These are phyloP conservation scores for Chymomyza fuscimana DNA, from an alignment of 2,888 invertebrate species.

Conservation along the genomic window DNA sequence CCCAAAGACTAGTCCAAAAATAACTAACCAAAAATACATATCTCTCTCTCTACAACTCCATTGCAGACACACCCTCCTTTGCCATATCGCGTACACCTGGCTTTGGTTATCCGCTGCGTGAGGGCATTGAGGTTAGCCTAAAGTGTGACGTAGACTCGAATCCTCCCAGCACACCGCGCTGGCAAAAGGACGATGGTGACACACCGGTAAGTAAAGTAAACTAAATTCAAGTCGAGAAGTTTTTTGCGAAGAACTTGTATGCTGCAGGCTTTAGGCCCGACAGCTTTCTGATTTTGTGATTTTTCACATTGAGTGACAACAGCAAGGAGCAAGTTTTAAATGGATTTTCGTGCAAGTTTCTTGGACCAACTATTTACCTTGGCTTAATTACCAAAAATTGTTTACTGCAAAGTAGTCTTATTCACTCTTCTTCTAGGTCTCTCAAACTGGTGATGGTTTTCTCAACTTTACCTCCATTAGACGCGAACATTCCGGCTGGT, in stretches of 20 bases:
- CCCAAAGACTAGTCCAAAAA: constrained; percentile 25
- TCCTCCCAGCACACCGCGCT: constrained; percentile 91
- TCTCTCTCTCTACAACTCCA: background rate
- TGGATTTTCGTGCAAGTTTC: constrained; percentile 71
- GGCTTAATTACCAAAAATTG: constrained; percentile 70
- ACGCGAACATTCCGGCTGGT: constrained; percentile 93
- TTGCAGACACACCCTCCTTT: constrained; percentile 93
- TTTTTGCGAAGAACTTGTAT: constrained; percentile 17
- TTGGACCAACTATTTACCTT: constrained; percentile 66
- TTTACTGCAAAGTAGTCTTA: constrained; percentile 1
- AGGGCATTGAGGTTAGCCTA: constrained; percentile 92
- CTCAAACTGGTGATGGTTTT: constrained; percentile 88
- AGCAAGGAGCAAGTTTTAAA: constrained; percentile 68
- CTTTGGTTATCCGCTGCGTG: constrained; percentile 92
- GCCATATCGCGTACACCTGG: constrained; percentile 95
- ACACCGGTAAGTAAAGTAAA: constrained; percentile 82
- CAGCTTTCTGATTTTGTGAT: constrained; percentile 33
- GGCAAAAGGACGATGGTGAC: constrained; percentile 85
- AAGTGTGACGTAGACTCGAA: constrained; percentile 97
- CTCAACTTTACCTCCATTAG: constrained; percentile 91
- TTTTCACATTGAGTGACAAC: constrained; percentile 41
- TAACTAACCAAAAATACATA: constrained; percentile 41
- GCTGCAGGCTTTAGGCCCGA: constrained; percentile 12
- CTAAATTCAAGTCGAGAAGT: constrained; percentile 42
- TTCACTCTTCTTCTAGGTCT: constrained; percentile 79